A percentile compares a stretch with the other conserved stretches of the same genome.
Conservation (phyloP, 2,888 invertebrate genomes). For the Bruchidius siliquastri region DNA sequence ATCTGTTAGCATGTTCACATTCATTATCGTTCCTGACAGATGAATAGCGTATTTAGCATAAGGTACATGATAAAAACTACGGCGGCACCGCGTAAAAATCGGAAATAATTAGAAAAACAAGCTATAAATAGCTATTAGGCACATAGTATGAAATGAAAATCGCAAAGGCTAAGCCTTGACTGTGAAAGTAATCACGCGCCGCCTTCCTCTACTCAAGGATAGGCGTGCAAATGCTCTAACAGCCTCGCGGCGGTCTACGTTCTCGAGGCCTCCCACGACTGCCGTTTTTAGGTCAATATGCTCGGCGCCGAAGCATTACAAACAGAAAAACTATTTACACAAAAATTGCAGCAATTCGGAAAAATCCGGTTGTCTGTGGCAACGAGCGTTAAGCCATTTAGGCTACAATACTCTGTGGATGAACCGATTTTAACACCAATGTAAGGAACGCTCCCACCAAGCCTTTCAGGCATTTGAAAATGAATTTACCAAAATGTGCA, state of each 20-base stretch:
- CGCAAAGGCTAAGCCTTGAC: background rate
- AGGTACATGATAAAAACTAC: background rate
- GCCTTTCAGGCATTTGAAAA: no score
- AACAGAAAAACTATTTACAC: background rate
- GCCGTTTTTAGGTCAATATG: background rate
- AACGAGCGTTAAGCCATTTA: no score
- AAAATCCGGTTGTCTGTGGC: no score
- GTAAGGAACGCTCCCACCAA: no score
- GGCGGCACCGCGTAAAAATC: background rate
- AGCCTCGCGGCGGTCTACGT: background rate
- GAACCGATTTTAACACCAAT: no score
- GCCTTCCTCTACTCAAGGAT: background rate
- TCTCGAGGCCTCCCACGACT: background rate
- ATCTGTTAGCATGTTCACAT: background rate
- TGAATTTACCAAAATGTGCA: no score
- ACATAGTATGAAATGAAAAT: background rate
- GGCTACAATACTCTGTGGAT: no score
- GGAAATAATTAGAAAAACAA: background rate
- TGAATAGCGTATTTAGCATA: background rate
- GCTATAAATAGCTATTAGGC: background rate
- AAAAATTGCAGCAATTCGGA: no score
- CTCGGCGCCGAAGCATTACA: background rate
- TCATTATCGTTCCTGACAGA: background rate
- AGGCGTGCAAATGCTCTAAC: background rate
- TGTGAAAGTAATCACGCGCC: background rate